Conservation (phyloP, 2,888 invertebrate genomes). For the Agriopis marginaria region DNA sequence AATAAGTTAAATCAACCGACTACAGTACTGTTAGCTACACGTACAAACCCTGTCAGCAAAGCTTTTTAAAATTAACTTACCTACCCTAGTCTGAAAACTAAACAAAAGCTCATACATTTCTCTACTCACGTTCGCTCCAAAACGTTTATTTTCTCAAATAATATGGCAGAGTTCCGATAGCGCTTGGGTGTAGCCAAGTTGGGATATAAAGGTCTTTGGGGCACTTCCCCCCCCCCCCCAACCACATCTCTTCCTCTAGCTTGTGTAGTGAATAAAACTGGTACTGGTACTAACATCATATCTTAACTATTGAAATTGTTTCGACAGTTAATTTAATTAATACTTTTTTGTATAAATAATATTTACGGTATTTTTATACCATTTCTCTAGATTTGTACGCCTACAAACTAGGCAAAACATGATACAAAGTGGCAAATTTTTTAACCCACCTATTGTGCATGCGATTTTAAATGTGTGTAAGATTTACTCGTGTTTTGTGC, state of each 20-base stretch:
- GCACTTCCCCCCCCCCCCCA: neutral
- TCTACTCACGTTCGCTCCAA: slow-evolving; percentile 10
- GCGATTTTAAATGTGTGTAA: too few relatives aligned
- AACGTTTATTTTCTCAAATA: slow-evolving; percentile 25
- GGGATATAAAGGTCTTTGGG: neutral
- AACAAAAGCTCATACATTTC: slow-evolving; percentile 10
- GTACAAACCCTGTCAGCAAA: neutral
- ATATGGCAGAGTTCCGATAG: slow-evolving; percentile 8
- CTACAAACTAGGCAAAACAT: too few relatives aligned
- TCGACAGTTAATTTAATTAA: too few relatives aligned
- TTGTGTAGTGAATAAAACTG: neutral
- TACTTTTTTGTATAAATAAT: too few relatives aligned
- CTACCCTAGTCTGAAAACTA: slow-evolving; percentile 1
- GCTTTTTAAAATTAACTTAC: slow-evolving; percentile 9
- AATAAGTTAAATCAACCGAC: neutral
- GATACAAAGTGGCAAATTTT: too few relatives aligned
- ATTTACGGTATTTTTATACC: too few relatives aligned
- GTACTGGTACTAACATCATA: too few relatives aligned
- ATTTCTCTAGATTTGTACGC: too few relatives aligned
- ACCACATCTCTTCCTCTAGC: neutral
- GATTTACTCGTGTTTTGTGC: too few relatives aligned
- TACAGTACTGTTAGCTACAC: neutral
- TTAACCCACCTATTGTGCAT: too few relatives aligned
- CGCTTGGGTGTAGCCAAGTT: neutral
- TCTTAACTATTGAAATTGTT: too few relatives aligned